These are phyloP conservation scores for Amniataba percoides DNA, from an alignment of 2,797 vertebrate genomes.

Conservation along the genomic window DNA sequence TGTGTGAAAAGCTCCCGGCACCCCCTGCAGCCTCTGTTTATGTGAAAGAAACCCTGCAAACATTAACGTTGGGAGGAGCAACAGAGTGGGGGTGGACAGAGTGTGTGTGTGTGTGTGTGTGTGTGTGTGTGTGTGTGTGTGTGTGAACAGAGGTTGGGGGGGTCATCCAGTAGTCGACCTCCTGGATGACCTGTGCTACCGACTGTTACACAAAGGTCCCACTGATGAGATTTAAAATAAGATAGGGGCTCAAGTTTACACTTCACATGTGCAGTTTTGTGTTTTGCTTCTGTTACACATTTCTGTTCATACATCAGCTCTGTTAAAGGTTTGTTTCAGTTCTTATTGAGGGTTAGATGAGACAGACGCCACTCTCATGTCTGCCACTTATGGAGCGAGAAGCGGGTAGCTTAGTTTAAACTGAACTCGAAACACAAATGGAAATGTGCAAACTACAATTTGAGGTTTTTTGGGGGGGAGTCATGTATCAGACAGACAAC, in stretches of 20 bases:
- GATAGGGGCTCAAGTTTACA: not conserved
- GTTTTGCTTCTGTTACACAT: not conserved
- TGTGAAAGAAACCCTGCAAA: constrained; percentile 69
- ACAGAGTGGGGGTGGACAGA: constrained; percentile 14
- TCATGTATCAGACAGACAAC: too few species aligned
- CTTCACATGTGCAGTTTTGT: not conserved
- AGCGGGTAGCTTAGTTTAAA: not conserved
- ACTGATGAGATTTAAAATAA: constrained; percentile 52
- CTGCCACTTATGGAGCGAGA: not conserved
- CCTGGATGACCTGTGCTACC: constrained; percentile 58
- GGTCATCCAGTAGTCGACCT: constrained; percentile 42
- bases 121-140: not conserved
- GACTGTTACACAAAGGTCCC: constrained; percentile 42
- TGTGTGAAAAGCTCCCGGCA: constrained; percentile 68
- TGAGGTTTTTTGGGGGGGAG: too few species aligned
- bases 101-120: not conserved
- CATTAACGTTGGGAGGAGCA: constrained; percentile 50
- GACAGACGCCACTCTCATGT: not conserved
- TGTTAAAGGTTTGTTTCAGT: not conserved
- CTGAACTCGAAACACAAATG: constrained; percentile 20
- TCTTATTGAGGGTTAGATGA: not conserved
- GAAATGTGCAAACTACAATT: constrained; percentile 14
- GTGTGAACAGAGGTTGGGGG: not conserved
- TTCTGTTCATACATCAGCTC: not conserved
- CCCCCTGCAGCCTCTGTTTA: constrained; percentile 74